These are phyloP conservation scores for Gasterosteus aculeatus DNA, from an alignment of 2,113 vertebrate species.

Conservation along the genomic window DNA sequence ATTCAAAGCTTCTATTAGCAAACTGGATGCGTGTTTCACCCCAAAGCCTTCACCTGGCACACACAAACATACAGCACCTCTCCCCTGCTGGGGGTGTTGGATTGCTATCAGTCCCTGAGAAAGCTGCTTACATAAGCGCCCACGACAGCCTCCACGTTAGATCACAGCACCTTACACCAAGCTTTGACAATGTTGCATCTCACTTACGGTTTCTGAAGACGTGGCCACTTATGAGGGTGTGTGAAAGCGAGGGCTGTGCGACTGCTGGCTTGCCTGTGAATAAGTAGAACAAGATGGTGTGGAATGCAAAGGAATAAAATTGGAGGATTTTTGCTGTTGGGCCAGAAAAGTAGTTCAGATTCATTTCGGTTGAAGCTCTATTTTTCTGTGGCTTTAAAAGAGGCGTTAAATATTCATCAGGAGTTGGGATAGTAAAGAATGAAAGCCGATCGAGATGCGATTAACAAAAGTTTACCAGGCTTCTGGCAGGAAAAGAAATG, in stretches of 20 bases:
- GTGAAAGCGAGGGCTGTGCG: constrained; percentile 7
- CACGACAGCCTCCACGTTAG: constrained; percentile 64
- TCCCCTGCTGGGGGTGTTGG: constrained; percentile 70
- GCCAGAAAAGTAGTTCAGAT: neutral
- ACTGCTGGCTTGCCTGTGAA: constrained; percentile 11
- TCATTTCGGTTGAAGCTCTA: constrained; percentile 31
- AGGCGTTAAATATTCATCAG: constrained; percentile 63
- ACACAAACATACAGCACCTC: constrained; percentile 10
- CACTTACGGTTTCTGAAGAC: constrained; percentile 45
- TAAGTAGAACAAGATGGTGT: constrained; percentile 32
- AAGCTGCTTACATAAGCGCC: constrained; percentile 74
- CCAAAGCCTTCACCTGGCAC: constrained; percentile 4
- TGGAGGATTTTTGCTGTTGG: neutral
- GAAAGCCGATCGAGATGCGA: constrained; percentile 53
- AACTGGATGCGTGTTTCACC: constrained; percentile 56
- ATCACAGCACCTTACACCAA: constrained; percentile 67
- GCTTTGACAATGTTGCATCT: constrained; percentile 65
- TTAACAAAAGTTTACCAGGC: constrained; percentile 65
- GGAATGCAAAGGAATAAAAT: constrained; percentile 33
- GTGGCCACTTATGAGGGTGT: constrained; percentile 14
- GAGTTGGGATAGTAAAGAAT: constrained; percentile 45
- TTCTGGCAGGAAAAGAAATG: constrained; percentile 34
- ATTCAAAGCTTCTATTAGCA: neutral
- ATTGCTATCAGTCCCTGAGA: constrained; percentile 70
- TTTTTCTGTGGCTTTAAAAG: constrained; percentile 38